These are phyloP conservation scores for Alethe diademata DNA, from an alignment of 2,113 vertebrate genomes.

Conservation along the genomic window DNA sequence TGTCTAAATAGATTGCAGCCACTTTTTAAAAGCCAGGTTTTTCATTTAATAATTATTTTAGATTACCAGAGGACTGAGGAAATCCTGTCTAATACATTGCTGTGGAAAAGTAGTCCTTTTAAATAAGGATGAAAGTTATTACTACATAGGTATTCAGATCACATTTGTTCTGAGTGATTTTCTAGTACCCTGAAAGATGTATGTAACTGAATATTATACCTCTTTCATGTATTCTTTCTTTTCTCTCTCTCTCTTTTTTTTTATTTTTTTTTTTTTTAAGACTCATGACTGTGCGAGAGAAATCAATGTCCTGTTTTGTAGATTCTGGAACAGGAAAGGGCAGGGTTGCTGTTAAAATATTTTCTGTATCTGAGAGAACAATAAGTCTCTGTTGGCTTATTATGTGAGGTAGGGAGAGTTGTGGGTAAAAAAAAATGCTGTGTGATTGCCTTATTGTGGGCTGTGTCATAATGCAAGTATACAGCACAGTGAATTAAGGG, in stretches of 20 bases:
- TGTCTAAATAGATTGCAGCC: background rate
- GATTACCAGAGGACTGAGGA: background rate
- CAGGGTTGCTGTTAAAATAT: background rate
- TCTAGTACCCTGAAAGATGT: background rate
- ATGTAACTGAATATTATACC: background rate
- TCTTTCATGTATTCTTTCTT: background rate
- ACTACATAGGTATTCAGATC: background rate
- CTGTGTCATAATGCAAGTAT: background rate
- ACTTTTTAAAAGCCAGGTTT: background rate
- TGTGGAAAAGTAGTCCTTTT: background rate
- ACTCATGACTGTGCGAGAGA: background rate
- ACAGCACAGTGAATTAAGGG: background rate
- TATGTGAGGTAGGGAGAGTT: background rate
- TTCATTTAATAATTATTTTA: background rate
- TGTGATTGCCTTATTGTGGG: background rate
- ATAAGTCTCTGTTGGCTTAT: background rate
- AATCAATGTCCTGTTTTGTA: background rate
- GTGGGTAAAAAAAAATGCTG: background rate
- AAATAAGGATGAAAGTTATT: background rate
- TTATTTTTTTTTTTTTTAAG: background rate
- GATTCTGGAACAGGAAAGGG: background rate
- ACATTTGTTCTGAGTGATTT: background rate
- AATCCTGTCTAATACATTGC: background rate
- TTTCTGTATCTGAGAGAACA: background rate
- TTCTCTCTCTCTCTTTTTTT: accelerated